Base-by-base conservation (phyloP, 2,797 vertebrate genomes). In the Spinus olivaceus region DNA sequence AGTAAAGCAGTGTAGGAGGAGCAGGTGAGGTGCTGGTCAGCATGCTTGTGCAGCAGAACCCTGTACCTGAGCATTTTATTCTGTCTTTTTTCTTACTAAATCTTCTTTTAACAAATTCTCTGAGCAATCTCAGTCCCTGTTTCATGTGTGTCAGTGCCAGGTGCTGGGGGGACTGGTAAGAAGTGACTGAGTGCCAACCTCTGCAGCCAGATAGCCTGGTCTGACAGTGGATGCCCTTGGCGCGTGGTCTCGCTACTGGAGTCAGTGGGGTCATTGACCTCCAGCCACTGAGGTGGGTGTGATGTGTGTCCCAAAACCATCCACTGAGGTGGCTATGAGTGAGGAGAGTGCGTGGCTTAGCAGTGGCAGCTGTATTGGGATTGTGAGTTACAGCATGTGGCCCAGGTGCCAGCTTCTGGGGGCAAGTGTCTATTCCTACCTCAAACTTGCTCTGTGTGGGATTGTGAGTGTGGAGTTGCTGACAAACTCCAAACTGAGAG, bases 331-430 rank as follows among this genome's bases (percentile, higher is more conserved):
- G 3, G 20, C 8, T 2, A 0, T 57, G 37, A 42, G 6, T 24
- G 23, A 74, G 57, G 21, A 12, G 11, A n/a, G 9, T 14, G 39
- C 71, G 22, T 4, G 18, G 3, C 6, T 83, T 22, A 37, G 44
- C 0, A 0, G 8, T 4, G 3, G 4, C 0, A 5, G 7, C n/a
- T 72, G 27, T 12, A 42, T 12, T 3, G 1, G n/a, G 30, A 27
- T 17, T 4, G 2, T 2, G 6, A 25, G 10, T 33, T 21, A 50
- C 23, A 32, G 33, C 5, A 16, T 0, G 1, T 16, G 23, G 8
- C 3, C 35, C 6, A 6, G 8, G 28, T 65, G 9, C 14, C 1
- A 1, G 10, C 10, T 66, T 24, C 12, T 37, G 17, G 14, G 7
- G 2, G 1, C 1, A 6, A 27, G 13, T 2, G 5, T 25, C 32